A percentile compares a stretch with the other conserved stretches of the same genome.
Conservation (phyloP, 2,888 invertebrate genomes). For the Oscheius sp. region DNA sequence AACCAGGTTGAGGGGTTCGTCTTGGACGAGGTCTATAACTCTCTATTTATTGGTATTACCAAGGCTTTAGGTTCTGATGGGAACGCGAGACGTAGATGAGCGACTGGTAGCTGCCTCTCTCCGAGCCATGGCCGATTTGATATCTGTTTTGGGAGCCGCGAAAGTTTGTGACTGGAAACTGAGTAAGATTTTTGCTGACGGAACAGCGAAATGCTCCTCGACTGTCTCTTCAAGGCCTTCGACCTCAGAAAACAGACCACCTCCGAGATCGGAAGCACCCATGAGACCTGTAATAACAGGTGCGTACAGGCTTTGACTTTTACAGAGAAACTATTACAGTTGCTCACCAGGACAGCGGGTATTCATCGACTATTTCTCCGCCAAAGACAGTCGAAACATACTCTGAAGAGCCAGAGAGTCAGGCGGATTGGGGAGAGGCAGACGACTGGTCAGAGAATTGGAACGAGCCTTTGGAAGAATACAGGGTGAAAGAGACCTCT, state of each 20-base stretch:
- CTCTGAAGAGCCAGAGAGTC: background rate
- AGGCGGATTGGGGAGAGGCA: constrained; percentile 18
- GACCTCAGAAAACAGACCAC: background rate
- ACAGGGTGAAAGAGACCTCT: background rate
- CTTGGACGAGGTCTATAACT: constrained; percentile 20
- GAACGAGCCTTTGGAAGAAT: constrained; percentile 7
- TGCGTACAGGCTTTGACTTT: background rate
- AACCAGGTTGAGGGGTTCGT: constrained; percentile 23
- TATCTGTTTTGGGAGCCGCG: constrained; percentile 26
- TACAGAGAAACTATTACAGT: background rate
- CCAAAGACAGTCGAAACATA: background rate
- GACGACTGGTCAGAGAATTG: constrained; percentile 29
- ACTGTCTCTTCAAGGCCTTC: background rate
- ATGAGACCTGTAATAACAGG: background rate
- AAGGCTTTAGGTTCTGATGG: constrained; percentile 1
- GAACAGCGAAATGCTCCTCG: constrained; percentile 12
- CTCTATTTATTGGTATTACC: background rate
- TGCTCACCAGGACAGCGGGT: background rate
- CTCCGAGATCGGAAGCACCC: background rate
- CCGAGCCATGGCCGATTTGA: constrained; percentile 31
- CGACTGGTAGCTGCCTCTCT: constrained; percentile 34
- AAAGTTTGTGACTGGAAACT: constrained; percentile 30
- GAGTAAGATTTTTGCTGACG: constrained; percentile 22
- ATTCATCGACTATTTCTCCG: too few species aligned
- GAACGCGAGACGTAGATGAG: constrained; percentile 31